Evolutionary conservation across 1,140 invertebrate species (phyloP).

Genomic region (Drosophila novamexicana): DNA sequence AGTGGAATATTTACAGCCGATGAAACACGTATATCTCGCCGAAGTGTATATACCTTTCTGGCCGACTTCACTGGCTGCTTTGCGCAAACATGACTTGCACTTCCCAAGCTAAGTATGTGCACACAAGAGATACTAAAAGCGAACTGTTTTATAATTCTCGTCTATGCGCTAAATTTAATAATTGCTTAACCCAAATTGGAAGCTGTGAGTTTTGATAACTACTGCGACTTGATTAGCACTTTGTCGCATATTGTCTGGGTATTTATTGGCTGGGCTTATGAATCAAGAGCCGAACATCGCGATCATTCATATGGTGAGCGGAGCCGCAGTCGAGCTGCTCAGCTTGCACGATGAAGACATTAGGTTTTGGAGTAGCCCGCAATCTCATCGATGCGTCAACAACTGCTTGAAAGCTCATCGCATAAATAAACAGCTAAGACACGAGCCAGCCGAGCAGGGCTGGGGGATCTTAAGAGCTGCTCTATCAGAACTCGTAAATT

Average conservation of each 20-base stretch:
- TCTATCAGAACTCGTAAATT: conserved; percentile 47
- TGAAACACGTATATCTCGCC: too few relatives aligned
- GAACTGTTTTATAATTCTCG: conserved; percentile 5
- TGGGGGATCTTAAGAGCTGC: conserved; percentile 25
- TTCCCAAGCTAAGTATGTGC: neutral
- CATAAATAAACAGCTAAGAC: conserved; percentile 34
- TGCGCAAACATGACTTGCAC: conserved; percentile 24
- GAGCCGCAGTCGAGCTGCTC: too few relatives aligned
- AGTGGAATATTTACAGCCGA: too few relatives aligned
- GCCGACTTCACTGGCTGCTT: conserved; percentile 9
- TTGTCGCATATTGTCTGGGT: neutral
- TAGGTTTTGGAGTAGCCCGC: neutral
- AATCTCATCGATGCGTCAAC: conserved; percentile 45
- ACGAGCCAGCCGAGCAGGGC: neutral
- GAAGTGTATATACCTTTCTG: neutral
- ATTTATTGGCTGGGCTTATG: neutral
- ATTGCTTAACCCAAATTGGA: conserved; percentile 23
- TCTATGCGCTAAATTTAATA: conserved; percentile 24
- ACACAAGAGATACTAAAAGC: conserved; percentile 4
- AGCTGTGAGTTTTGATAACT: conserved; percentile 16
- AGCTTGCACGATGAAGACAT: conserved; percentile 30
- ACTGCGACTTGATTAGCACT: conserved; percentile 30
- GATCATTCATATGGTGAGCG: neutral
- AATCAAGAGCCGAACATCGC: neutral
- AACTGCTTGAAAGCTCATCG: conserved; percentile 36